phyloP scores from a whole-genome alignment of 2,113 vertebrate genomes.

The Pomatorhinus ruficollis region DNA sequence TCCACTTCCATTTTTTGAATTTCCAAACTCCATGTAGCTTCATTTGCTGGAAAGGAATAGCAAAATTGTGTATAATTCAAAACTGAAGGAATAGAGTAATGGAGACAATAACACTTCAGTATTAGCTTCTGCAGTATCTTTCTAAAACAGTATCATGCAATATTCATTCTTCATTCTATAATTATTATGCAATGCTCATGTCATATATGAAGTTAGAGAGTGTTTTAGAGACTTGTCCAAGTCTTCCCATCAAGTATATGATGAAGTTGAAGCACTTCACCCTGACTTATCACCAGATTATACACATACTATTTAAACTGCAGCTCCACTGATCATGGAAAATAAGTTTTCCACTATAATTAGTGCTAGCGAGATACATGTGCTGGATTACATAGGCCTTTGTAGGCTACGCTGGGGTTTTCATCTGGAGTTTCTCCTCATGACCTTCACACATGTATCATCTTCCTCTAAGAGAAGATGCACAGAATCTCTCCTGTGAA shows the following conservation, averaged over 20 bases:
- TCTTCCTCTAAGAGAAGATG: neutral
- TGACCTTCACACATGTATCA: neutral
- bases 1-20: neutral
- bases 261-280: neutral
- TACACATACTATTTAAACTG: neutral
- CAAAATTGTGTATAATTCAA: neutral
- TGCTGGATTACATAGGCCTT: neutral
- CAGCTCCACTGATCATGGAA: neutral
- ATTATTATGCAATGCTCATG: neutral
- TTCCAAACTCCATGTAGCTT: neutral
- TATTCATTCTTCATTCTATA: neutral
- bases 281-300: neutral
- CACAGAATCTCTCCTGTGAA: neutral
- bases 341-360: neutral
- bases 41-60: neutral
- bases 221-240: neutral
- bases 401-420: neutral
- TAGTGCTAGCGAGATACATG: neutral
- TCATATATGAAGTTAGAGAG: neutral
- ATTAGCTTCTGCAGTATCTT: neutral
- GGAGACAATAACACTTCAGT: neutral
- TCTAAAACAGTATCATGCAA: neutral
- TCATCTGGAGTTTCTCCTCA: neutral
- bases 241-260: neutral
- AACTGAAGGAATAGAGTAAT: neutral